Evolutionary conservation across 2,888 invertebrate genomes (phyloP), one percentile per base, ranked within the genome.

Genomic region (Lapara coniferarum): DNA sequence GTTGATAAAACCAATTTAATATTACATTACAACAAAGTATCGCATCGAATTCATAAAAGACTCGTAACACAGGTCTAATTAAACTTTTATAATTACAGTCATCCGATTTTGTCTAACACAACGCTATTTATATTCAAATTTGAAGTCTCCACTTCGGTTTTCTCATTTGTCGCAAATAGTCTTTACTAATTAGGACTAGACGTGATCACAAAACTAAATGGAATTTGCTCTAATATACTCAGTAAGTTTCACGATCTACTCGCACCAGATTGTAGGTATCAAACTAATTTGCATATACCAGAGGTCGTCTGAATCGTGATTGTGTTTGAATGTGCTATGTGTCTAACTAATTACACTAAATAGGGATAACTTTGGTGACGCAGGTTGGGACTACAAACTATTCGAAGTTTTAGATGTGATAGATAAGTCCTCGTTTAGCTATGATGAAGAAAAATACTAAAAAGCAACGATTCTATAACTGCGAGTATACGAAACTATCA

Each of bases 201-300:
- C 78, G 76, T 78, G 78, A 80, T 80, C 74, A 74, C 74, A 66
- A 75, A 78, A 75, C 77, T 73, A 72, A 76, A 72, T 67, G 71
- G 73, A 59, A 56, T 73, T 46, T 55, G 44, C 59, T 67, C 16
- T 66, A 53, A 51, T 66, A 51, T 66, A 52, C 30, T 51, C 25
- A 51, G 66, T 14, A 19, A 66, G 52, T 66, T 16, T 16, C 44
- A 44, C 55, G n/a, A 53, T 53, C 59, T 16, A 51, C 30, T 53
- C n/a, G 37, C 25, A 66, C 55, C 51, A 66, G 30, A 59, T 69
- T 57, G 14, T 51, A 67, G 68, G 63, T 67, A 67, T 67, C 49
- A 68, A 71, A 69, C 67, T 71, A 67, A 72, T 73, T 73, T 71
- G 55, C 72, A 72, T 73, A 66, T 70, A 51, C n/a, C 58, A 63